Percentiles rank a stretch among this genome's conserved stretches.
Conservation (phyloP, 2,888 invertebrate species). For the Mythimna ferrago region DNA sequence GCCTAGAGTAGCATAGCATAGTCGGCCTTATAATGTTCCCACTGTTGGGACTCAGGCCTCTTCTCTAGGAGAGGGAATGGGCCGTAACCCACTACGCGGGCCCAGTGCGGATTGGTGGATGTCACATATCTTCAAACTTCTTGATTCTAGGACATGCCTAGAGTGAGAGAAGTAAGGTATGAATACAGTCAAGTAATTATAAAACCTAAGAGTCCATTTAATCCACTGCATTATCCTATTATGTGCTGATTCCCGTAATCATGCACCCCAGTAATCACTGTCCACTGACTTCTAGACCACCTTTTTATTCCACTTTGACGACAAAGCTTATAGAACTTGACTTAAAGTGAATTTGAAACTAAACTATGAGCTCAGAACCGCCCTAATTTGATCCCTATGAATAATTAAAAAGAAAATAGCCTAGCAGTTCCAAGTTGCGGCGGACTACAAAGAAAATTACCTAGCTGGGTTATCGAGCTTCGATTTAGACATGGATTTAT, state of each 20-base stretch:
- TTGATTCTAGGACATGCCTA: too few relatives aligned
- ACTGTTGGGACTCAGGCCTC: too few relatives aligned
- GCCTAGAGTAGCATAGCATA: too few relatives aligned
- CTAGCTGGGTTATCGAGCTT: conserved; percentile 30
- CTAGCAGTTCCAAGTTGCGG: conserved; percentile 29
- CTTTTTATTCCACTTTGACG: conserved; percentile 8
- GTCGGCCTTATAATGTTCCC: too few relatives aligned
- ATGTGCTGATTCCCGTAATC: conserved; percentile 6
- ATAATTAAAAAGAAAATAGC: conserved; percentile 56
- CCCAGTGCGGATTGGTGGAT: too few relatives aligned
- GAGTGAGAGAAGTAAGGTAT: too few relatives aligned
- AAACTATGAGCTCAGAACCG: conserved; percentile 1
- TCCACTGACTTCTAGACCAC: conserved; percentile 1
- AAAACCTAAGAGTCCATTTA: too few relatives aligned
- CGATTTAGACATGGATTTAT: conserved; percentile 33
- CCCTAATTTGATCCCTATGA: conserved; percentile 62
- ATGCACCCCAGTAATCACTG: conserved; percentile 4
- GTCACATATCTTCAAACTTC: too few relatives aligned
- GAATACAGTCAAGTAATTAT: too few relatives aligned
- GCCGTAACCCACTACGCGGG: too few relatives aligned
- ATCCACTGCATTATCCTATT: neutral
- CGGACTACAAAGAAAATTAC: conserved; percentile 56
- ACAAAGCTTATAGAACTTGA: conserved; percentile 22
- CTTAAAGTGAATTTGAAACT: conserved; percentile 53
- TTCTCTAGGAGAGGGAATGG: too few relatives aligned